These are phyloP conservation scores for Echiichthys vipera DNA, from an alignment of 2,797 vertebrate genomes.

Conservation along the genomic window DNA sequence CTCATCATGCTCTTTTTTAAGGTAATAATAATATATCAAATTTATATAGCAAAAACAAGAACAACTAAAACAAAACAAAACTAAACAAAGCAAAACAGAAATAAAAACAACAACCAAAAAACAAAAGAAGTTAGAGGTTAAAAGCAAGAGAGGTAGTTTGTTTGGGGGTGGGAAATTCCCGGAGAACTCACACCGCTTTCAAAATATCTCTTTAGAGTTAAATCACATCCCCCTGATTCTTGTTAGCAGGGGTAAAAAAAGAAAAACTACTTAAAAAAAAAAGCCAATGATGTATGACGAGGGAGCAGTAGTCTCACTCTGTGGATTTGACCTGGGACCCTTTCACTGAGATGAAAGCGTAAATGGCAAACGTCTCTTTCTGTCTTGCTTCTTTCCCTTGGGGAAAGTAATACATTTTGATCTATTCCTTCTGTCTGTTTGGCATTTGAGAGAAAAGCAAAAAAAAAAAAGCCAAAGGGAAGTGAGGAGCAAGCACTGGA, in stretches of 20 bases:
- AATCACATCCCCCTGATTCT: neutral
- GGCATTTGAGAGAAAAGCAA: neutral
- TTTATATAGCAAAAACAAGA: too few species aligned
- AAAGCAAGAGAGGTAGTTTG: too few species aligned
- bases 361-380: constrained; percentile 25
- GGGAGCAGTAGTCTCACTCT: neutral
- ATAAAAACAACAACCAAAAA: too few species aligned
- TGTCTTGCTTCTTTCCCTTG: neutral
- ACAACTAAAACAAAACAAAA: too few species aligned
- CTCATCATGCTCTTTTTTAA: neutral
- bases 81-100: too few species aligned
- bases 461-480: neutral
- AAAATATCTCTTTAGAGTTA: neutral
- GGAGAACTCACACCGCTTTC: neutral
- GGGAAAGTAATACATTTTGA: neutral
- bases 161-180: neutral
- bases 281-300: neutral
- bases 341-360: neutral
- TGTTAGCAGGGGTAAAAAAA: neutral
- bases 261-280: too few species aligned
- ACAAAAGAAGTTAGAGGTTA: too few species aligned
- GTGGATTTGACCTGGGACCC: neutral
- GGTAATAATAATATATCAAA: too few species aligned
- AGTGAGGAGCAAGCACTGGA: too few species aligned
- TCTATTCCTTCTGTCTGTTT: constrained; percentile 1